phyloP scores from a whole-genome alignment of 2,797 vertebrate genomes.

The Salarias fasciatus region DNA sequence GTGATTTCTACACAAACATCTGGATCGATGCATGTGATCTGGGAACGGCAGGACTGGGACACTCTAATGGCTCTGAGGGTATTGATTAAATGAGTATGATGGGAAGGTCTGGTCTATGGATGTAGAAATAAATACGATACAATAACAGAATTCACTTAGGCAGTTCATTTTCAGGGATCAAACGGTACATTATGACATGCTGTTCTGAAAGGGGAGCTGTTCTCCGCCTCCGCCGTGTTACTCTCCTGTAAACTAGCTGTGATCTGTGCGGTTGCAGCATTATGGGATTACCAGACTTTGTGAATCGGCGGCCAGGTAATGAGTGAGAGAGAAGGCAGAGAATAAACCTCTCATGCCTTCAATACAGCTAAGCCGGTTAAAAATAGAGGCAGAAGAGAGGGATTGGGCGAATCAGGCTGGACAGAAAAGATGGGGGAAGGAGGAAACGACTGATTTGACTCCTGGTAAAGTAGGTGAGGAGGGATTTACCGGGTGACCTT shows the following conservation, averaged over 20 bases:
- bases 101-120: conserved; percentile 6
- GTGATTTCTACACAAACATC: conserved; percentile 15
- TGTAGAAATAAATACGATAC: neutral
- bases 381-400: conserved; percentile 78
- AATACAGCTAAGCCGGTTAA: conserved; percentile 76
- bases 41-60: conserved; percentile 21
- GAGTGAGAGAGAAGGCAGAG: conserved; percentile 66
- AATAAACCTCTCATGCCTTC: conserved; percentile 68
- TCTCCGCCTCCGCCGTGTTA: neutral
- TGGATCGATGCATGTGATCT: conserved; percentile 52
- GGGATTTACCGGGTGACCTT: conserved; percentile 71
- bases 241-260: conserved; percentile 35
- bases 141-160: conserved; percentile 1
- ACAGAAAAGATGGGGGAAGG: conserved; percentile 56
- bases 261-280: conserved; percentile 41
- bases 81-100: conserved; percentile 44
- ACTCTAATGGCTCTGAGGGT: conserved; percentile 38
- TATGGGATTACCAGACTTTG: conserved; percentile 66
- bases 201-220: neutral
- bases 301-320: conserved; percentile 72
- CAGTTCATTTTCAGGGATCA: neutral
- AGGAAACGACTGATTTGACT: conserved; percentile 52
- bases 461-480: conserved; percentile 53
- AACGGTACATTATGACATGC: neutral
- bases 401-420: conserved; percentile 63